Percentiles rank a stretch among this genome's conserved stretches.
Evolutionary conservation across 2,113 vertebrate species (phyloP).

Genomic region (Chamaea fasciata): DNA sequence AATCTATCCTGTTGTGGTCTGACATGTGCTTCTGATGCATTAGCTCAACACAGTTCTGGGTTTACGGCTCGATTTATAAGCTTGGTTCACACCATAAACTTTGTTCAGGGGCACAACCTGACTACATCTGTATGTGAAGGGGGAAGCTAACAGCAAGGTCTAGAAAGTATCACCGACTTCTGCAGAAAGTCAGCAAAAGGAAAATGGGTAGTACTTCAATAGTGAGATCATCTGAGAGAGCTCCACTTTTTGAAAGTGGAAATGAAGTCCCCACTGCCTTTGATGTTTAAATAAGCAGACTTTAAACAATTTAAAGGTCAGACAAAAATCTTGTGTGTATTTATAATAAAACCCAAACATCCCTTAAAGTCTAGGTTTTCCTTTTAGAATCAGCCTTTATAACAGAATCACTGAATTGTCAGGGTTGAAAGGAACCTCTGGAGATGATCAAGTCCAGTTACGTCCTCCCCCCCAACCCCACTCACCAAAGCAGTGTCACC

Average conservation of each 20-base stretch:
- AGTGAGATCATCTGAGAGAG: not conserved
- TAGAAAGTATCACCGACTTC: not conserved
- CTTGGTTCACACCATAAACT: not conserved
- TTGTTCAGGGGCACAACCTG: not conserved
- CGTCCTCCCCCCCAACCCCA: fast-evolving
- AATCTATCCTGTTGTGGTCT: not conserved
- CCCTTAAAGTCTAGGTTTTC: not conserved
- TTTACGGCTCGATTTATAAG: not conserved
- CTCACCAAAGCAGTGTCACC: too few relatives aligned
- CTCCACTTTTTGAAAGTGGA: not conserved
- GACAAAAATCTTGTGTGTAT: not conserved
- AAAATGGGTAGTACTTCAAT: not conserved
- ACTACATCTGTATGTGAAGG: not conserved
- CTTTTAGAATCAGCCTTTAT: not conserved
- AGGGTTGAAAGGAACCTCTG: not conserved
- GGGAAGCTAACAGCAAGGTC: not conserved
- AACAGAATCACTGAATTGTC: not conserved
- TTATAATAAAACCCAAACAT: not conserved
- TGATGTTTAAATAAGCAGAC: not conserved
- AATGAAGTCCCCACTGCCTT: not conserved
- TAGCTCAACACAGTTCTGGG: not conserved
- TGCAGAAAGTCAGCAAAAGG: not conserved
- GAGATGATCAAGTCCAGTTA: not conserved
- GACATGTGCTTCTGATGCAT: not conserved
- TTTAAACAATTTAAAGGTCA: not conserved